Percentiles rank a stretch among this genome's conserved stretches.
These are phyloP conservation scores for Panurus biarmicus DNA, from an alignment of 2,113 vertebrate genomes.

Conservation along the genomic window DNA sequence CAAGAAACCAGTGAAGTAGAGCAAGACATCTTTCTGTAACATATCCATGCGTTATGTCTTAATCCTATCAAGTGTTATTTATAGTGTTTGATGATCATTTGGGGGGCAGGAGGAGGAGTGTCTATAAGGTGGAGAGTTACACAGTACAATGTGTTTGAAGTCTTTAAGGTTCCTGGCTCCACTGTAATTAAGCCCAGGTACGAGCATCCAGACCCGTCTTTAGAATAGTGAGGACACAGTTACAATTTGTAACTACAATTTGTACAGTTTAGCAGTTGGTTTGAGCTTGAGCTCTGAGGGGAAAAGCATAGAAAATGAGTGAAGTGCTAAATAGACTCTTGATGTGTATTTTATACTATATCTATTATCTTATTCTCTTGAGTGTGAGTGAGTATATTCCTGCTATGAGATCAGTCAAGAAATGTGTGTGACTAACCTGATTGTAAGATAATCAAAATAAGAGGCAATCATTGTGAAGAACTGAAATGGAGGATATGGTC, in stretches of 20 bases:
- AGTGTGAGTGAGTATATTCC: not conserved
- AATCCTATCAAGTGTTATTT: not conserved
- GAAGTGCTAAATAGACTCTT: not conserved
- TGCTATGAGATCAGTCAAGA: not conserved
- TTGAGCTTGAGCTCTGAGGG: not conserved
- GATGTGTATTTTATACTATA: not conserved
- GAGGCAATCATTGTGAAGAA: not conserved
- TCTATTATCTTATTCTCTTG: not conserved
- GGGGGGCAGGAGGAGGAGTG: fast-evolving
- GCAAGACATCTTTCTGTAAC: not conserved
- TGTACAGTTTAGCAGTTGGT: not conserved
- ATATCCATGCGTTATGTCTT: not conserved
- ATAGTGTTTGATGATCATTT: not conserved
- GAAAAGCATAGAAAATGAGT: not conserved
- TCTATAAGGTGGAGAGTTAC: not conserved
- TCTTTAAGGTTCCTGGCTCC: not conserved
- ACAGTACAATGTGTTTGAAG: not conserved
- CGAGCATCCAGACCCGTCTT: not conserved
- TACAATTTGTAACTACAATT: not conserved
- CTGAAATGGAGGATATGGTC: not conserved
- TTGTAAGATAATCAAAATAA: not conserved
- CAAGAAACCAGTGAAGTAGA: not conserved
- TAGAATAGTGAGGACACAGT: not conserved
- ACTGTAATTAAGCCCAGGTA: not conserved
- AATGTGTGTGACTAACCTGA: not conserved